phyloP scores from a whole-genome alignment of 2,113 vertebrate genomes.

The Varanus salvator region DNA sequence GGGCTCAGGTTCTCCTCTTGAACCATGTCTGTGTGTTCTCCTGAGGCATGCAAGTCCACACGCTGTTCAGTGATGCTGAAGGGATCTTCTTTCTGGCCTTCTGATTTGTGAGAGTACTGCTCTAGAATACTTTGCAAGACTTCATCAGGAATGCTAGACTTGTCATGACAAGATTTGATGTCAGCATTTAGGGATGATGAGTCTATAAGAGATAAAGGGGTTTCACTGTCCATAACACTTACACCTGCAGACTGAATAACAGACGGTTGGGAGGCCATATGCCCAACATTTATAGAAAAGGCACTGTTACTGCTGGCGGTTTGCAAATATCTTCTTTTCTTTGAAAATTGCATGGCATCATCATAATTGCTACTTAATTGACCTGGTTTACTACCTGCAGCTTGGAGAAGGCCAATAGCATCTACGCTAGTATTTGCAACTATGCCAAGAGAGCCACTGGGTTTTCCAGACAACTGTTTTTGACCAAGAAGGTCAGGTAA shows the following conservation, averaged over 20 bases:
- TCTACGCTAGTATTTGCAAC: conserved; percentile 83
- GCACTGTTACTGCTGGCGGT: conserved; percentile 89
- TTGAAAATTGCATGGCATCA: conserved; percentile 99
- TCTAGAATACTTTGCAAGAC: conserved; percentile 97
- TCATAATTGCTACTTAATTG: conserved; percentile 94
- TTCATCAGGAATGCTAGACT: conserved; percentile 98
- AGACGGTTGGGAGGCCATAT: conserved; percentile 90
- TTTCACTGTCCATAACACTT: conserved; percentile 88
- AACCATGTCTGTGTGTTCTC: conserved; percentile 89
- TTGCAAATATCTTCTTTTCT: conserved; percentile 97
- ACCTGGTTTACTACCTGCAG: conserved; percentile 85
- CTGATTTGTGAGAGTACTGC: conserved; percentile 95
- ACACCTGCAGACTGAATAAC: conserved; percentile 93
- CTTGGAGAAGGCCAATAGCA: conserved; percentile 89
- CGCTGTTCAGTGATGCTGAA: conserved; percentile 94
- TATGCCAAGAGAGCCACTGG: conserved; percentile 83
- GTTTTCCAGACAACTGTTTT: conserved; percentile 89
- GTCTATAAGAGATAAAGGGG: conserved; percentile 93
- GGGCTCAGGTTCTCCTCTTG: conserved; percentile 85
- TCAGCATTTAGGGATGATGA: conserved; percentile 88
- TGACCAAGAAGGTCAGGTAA: conserved; percentile 82
- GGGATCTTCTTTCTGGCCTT: conserved; percentile 93
- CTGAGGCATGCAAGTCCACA: conserved; percentile 91
- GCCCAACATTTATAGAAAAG: conserved; percentile 89
- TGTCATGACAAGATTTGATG: conserved; percentile 93